Conservation (phyloP, 1,140 invertebrate genomes). For the Danaus plexippus region DNA sequence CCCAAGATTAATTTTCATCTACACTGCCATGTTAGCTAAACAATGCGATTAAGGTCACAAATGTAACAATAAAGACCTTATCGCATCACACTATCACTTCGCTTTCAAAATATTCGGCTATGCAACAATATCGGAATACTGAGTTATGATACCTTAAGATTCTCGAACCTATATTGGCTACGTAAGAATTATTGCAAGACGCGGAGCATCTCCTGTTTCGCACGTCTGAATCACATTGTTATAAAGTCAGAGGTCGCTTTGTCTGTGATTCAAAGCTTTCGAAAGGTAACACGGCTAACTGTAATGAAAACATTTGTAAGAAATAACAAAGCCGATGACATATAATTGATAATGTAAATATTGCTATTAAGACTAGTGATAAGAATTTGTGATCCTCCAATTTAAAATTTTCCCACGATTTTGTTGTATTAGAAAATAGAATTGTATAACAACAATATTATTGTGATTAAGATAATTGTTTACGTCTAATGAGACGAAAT, state of each 20-base stretch:
- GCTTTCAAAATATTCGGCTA: slow-evolving; percentile 22
- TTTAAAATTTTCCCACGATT: too few species aligned
- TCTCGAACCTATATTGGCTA: slow-evolving; percentile 33
- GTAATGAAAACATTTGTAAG: slow-evolving; percentile 56
- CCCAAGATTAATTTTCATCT: slow-evolving; percentile 29
- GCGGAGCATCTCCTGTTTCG: slow-evolving; percentile 59
- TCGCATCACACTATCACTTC: slow-evolving; percentile 36
- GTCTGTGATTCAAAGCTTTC: slow-evolving; percentile 65
- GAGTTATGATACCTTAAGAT: slow-evolving; percentile 46
- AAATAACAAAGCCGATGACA: slow-evolving; percentile 51
- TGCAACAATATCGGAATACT: slow-evolving; percentile 14
- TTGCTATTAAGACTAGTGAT: too few species aligned
- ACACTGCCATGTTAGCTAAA: slow-evolving; percentile 32
- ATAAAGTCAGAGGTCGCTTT: slow-evolving; percentile 66
- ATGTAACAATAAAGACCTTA: slow-evolving; percentile 45
- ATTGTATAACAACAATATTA: too few species aligned
- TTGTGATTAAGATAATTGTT: too few species aligned
- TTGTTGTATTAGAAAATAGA: too few species aligned
- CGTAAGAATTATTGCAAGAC: slow-evolving; percentile 59
- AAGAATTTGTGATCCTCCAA: too few species aligned
- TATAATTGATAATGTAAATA: slow-evolving; percentile 63
- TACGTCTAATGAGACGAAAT: too few species aligned
- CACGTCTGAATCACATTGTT: slow-evolving; percentile 64
- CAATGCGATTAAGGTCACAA: slow-evolving; percentile 47
- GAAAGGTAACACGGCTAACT: slow-evolving; percentile 62